These are phyloP conservation scores for Leptinotarsa undecemlineata DNA, from an alignment of 1,140 invertebrate genomes.

Conservation along the genomic window DNA sequence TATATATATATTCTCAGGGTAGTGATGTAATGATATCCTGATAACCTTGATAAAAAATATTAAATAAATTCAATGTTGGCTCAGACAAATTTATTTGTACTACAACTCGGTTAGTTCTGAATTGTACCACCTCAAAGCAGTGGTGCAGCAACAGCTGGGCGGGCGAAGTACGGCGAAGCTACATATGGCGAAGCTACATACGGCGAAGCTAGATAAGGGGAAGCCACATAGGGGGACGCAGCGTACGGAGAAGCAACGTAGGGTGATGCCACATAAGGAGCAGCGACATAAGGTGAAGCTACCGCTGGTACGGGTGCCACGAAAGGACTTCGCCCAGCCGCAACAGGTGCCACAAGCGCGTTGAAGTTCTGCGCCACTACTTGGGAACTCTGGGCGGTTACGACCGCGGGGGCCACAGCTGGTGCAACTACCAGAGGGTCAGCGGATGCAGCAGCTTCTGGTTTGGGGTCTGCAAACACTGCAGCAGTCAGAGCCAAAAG, in stretches of 20 bases:
- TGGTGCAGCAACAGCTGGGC: background rate
- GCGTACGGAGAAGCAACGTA: background rate
- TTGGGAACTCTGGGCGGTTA: conserved; percentile 67
- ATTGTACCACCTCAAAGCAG: too few relatives aligned
- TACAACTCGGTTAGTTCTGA: too few relatives aligned
- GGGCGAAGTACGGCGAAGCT: background rate
- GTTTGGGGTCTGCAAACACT: conserved; percentile 57
- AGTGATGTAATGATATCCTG: too few relatives aligned
- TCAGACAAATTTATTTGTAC: too few relatives aligned
- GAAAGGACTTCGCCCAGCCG: background rate
- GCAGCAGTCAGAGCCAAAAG: conserved; percentile 52
- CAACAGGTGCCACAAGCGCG: conserved; percentile 53
- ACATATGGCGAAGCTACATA: conserved; percentile 3
- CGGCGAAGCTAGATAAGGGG: background rate
- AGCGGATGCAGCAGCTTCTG: conserved; percentile 9
- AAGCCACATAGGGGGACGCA: conserved; percentile 3
- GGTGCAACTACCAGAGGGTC: conserved; percentile 25
- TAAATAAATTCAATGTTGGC: too few relatives aligned
- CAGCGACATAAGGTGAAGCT: background rate
- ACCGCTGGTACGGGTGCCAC: background rate
- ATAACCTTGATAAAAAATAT: too few relatives aligned
- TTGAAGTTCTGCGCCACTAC: conserved; percentile 67
- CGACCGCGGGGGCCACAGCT: conserved; percentile 59
- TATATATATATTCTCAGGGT: too few relatives aligned
- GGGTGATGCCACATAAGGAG: conserved; percentile 5